phyloP scores from a whole-genome alignment of 2,797 vertebrate species.

The Yasuhikotakia modesta region DNA sequence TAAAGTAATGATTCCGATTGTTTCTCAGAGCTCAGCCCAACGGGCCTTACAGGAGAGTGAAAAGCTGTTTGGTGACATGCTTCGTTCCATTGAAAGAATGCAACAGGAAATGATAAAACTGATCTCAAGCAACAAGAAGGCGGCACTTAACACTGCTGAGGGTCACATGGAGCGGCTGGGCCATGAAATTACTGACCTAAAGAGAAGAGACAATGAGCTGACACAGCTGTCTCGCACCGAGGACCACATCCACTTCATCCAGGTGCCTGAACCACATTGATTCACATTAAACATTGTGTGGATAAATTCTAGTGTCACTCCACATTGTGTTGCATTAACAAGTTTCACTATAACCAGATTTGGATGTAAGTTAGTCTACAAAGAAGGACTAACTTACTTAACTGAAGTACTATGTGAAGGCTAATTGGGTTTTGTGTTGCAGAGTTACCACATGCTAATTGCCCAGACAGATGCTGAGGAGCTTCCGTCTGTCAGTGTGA shows the following conservation, averaged over 20 bases:
- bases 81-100: constrained; percentile 82
- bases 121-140: constrained; percentile 78
- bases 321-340: background rate
- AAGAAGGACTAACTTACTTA: too few species aligned
- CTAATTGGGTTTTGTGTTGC: background rate
- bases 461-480: constrained; percentile 81
- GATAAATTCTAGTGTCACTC: constrained; percentile 7
- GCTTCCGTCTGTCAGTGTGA: constrained; percentile 78
- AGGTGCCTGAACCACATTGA: constrained; percentile 70
- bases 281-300: background rate
- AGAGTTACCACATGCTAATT: constrained; percentile 81
- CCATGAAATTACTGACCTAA: constrained; percentile 80
- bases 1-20: constrained; percentile 34
- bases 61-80: constrained; percentile 81
- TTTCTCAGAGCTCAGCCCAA: constrained; percentile 76
- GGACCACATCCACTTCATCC: constrained; percentile 86
- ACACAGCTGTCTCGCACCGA: constrained; percentile 80
- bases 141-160: constrained; percentile 78
- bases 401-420: background rate
- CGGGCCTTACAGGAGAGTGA: constrained; percentile 80
- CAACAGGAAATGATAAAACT: constrained; percentile 82
- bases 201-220: constrained; percentile 79
- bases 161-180: constrained; percentile 79
- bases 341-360: background rate
- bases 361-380: background rate